phyloP scores from a whole-genome alignment of 2,888 invertebrate genomes.

The Brachylomia viminalis region DNA sequence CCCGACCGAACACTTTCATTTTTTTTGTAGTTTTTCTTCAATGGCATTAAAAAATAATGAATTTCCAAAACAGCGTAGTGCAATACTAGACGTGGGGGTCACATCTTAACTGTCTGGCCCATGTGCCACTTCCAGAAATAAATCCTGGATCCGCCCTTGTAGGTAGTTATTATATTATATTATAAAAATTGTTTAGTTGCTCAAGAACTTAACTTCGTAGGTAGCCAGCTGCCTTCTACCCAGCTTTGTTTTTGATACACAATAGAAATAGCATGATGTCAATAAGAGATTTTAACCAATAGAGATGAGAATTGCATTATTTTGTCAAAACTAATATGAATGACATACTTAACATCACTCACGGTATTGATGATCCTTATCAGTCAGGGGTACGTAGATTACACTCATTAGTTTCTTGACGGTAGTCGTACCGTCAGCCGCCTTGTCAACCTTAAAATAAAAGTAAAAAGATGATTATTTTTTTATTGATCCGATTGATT shows the following conservation, averaged over 20 bases:
- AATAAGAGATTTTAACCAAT: background rate
- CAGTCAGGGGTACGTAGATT: slow-evolving; percentile 98
- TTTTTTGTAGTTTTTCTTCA: no score
- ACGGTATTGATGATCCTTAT: slow-evolving; percentile 89
- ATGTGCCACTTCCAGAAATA: no score
- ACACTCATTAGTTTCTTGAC: slow-evolving; percentile 97
- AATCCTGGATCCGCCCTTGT: no score
- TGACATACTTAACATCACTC: slow-evolving; percentile 78
- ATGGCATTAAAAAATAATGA: no score
- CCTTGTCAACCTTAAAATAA: slow-evolving; percentile 95
- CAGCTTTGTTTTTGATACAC: no score
- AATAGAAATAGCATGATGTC: background rate
- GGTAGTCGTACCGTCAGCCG: slow-evolving; percentile 93
- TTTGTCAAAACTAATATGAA: slow-evolving; percentile 11
- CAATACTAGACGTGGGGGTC: no score
- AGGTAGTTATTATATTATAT: no score
- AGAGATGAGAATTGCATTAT: background rate
- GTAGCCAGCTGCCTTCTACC: background rate
- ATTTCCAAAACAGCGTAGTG: no score
- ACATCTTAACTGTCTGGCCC: no score
- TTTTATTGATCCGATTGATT: no score
- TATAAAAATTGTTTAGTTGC: background rate
- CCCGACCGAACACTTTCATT: no score
- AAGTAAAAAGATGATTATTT: background rate
- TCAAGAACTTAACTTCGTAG: background rate